Evolutionary conservation across 2,113 vertebrate genomes (phyloP), one percentile per base, ranked within the genome.

Genomic region (Anser cygnoides): DNA sequence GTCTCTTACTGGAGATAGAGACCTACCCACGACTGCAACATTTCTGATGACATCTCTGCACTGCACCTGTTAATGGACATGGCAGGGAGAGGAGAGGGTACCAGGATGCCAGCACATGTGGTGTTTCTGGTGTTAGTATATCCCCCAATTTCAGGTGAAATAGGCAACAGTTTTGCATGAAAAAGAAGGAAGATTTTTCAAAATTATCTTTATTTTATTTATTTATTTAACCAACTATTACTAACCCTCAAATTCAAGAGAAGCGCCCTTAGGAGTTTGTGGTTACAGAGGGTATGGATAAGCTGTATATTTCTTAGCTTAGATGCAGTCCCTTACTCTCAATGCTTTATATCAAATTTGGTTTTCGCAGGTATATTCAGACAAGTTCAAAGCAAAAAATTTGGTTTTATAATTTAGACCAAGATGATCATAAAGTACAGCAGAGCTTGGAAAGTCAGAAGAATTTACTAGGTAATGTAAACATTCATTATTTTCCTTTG

Each of bases 91-190:
- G 13, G 44, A 72, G 35, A 49, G 19, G 11, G 11, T 84, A 11
- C 33, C 43, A 66, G 33, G 43, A 16, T 43, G 43, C 43, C 43
- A 43, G 43, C 43, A 43, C 43, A 43, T 1, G 25, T 1, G 3
- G 0, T 19, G 57, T 35, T 55, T 49, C 62, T 71, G 63, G 26
- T 35, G 14, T 14, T 67, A 37, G 22, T 14, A 55, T 10, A 50
- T 9, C 5, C 6, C 9, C 10, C 16, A 26, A 8, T 41, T 70
- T 59, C 0, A 1, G 5, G 22, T 39, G 33, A 65, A 80, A 39
- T 8, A n/a, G 6, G 2, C 33, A 88, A 10, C 17, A 26, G 14
- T 43, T 55, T 74, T 41, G 2, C 37, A 35, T 35, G 28, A 77
- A 31, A 62, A 66, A 26, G 3, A 9, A 71, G 23, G 12, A 44